phyloP scores from a whole-genome alignment of 2,888 invertebrate genomes.

The Agrotis ipsilon region DNA sequence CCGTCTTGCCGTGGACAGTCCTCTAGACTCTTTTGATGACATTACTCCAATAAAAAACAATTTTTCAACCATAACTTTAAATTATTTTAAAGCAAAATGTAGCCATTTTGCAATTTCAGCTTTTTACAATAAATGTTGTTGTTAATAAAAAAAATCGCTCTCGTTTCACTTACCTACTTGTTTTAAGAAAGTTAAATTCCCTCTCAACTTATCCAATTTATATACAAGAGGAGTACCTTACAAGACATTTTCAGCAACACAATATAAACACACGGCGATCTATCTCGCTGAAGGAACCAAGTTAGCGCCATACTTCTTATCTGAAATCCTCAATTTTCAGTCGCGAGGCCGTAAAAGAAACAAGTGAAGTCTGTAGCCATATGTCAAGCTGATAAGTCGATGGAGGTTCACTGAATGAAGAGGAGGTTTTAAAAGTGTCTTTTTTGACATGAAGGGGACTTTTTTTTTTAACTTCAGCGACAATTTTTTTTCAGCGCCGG shows the following conservation, averaged over 20 bases:
- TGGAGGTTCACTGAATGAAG: neutral
- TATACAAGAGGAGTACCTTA: neutral
- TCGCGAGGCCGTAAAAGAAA: conserved; percentile 29
- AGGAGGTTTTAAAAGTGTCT: neutral
- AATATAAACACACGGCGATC: conserved; percentile 18
- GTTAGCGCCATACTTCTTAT: conserved; percentile 36
- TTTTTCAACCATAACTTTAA: too few relatives aligned
- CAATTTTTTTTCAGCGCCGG: too few relatives aligned
- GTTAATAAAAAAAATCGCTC: too few relatives aligned
- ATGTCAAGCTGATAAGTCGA: conserved; percentile 33
- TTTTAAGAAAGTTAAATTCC: too few relatives aligned
- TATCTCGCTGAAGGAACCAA: conserved; percentile 19
- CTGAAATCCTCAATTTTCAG: conserved; percentile 40
- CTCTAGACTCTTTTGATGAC: too few relatives aligned
- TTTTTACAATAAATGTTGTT: too few relatives aligned
- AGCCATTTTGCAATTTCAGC: too few relatives aligned
- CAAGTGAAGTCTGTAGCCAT: conserved; percentile 25
- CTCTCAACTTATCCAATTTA: conserved; percentile 1
- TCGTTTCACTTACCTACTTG: neutral
- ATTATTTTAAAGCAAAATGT: too few relatives aligned
- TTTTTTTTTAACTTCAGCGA: too few relatives aligned
- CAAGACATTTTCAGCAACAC: neutral
- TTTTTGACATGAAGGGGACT: neutral
- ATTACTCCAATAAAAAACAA: too few relatives aligned
- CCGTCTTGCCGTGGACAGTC: too few relatives aligned